These are phyloP conservation scores for Tetheella fluctuosa DNA, from an alignment of 2,888 invertebrate species.

Conservation along the genomic window DNA sequence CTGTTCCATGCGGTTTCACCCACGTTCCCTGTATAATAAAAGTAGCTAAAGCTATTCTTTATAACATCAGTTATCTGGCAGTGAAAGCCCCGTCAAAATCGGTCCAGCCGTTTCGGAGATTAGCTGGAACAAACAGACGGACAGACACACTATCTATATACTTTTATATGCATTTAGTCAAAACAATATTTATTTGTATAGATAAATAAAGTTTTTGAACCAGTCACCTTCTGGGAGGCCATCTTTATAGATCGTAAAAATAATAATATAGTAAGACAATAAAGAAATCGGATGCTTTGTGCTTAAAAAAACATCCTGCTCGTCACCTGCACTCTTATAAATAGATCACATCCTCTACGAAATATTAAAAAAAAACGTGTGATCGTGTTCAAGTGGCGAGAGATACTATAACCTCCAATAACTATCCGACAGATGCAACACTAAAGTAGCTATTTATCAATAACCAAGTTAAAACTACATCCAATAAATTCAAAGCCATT, in stretches of 20 bases:
- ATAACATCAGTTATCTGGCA: too few relatives aligned
- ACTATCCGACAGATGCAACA: constrained; percentile 16
- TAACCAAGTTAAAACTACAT: not conserved
- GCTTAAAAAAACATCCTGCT: constrained; percentile 22
- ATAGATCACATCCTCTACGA: constrained; percentile 56
- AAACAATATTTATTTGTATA: too few relatives aligned
- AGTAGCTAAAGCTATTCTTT: too few relatives aligned
- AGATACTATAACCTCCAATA: constrained; percentile 24
- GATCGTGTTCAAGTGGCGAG: constrained; percentile 53
- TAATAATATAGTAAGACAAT: constrained; percentile 9
- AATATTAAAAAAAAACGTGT: constrained; percentile 58
- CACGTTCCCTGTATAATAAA: too few relatives aligned
- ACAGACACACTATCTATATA: too few relatives aligned
- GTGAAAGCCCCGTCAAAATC: too few relatives aligned
- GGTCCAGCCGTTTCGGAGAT: too few relatives aligned
- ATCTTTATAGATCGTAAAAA: not conserved
- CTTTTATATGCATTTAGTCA: too few relatives aligned
- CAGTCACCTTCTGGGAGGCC: not conserved
- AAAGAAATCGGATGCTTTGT: constrained; percentile 24
- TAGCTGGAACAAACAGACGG: too few relatives aligned
- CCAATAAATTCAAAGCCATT: not conserved
- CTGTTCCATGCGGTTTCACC: too few relatives aligned
- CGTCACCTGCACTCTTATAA: constrained; percentile 54
- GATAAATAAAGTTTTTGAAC: too few relatives aligned
- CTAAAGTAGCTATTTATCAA: constrained; percentile 2